Base-by-base conservation (phyloP, 1,140 invertebrate genomes). In the Meloidogyne exigua region DNA sequence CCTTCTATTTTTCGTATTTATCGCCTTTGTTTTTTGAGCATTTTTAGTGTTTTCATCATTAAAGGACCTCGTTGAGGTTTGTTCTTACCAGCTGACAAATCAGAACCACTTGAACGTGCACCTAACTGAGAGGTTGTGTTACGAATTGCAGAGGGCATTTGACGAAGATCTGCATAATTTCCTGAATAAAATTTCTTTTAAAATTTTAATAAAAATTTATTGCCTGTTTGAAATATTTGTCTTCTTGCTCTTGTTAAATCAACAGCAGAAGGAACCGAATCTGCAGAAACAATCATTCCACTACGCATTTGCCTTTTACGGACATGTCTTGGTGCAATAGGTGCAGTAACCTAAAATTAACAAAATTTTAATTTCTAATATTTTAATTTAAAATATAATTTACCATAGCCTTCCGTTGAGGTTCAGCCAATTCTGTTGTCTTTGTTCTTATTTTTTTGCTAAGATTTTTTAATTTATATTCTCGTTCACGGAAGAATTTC, bases 141-240 rank as follows among this genome's bases (percentile, higher is more conserved):
- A 36, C 71, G 71, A n/a, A 73, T 73, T 21, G 71, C 71, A 7
- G 71, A 42, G 25, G 71, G 71, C 71, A 73, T 73, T 64, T 64
- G 62, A 9, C 71, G 71, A 18, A 73, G 36, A 28, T 73, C 71
- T 2, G 71, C 71, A 28, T 73, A 23, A 73, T 73, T 73, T 21
- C 71, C 71, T 73, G 36, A 0, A 73, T 23, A 57, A 18, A 36
- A 11, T 12, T 26, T 15, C 0, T 32, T 23, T 65, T 64, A 28
- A 26, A 21, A 5, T 57, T 42, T 42, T 32, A 32, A 32, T 32
- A 49, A 49, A 9, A 57, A 70, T 13, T 42, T 18, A 10, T 57
- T 57, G 21, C 71, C 71, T n/a, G 21, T 73, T 28, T 73, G 44
- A 63, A 73, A 73, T 25, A 73, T 73, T 64, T 73, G 71, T 63